Conservation (phyloP, 2,888 invertebrate genomes). For the Pristionchus japonicus region DNA sequence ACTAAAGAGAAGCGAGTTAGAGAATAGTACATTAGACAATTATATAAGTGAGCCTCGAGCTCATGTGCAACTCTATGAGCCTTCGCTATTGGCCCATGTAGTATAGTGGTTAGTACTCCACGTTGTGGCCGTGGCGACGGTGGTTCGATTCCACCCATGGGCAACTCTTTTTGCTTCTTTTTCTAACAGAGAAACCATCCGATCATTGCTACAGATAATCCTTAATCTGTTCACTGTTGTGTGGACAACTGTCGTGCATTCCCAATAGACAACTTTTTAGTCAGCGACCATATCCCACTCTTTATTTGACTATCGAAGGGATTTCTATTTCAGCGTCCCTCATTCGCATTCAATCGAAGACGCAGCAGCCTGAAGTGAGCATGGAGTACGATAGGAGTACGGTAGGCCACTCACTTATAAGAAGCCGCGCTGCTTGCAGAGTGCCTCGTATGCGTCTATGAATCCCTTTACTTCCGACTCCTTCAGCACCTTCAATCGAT, state of each 20-base stretch:
- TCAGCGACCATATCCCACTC: constrained; percentile 6
- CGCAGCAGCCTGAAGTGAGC: neutral
- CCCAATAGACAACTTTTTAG: neutral
- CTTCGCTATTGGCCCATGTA: constrained; percentile 56
- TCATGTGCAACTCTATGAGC: too few relatives aligned
- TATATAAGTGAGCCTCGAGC: too few relatives aligned
- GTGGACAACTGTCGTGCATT: neutral
- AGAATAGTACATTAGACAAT: too few relatives aligned
- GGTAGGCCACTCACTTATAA: neutral
- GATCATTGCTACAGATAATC: too few relatives aligned
- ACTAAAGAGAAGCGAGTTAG: too few relatives aligned
- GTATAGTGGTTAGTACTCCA: constrained; percentile 69
- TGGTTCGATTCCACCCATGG: constrained; percentile 61
- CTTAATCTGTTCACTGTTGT: neutral
- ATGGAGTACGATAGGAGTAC: neutral
- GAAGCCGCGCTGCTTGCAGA: constrained; percentile 22
- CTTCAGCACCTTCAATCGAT: neutral
- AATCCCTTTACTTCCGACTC: constrained; percentile 38
- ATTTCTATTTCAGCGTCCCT: neutral
- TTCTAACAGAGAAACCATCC: neutral
- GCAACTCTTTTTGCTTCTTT: constrained; percentile 21
- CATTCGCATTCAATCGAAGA: neutral
- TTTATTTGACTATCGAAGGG: neutral
- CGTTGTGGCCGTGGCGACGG: constrained; percentile 68
- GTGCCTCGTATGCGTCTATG: constrained; percentile 31